Conservation (phyloP, 2,888 invertebrate species). For the Corbicula japonica region DNA sequence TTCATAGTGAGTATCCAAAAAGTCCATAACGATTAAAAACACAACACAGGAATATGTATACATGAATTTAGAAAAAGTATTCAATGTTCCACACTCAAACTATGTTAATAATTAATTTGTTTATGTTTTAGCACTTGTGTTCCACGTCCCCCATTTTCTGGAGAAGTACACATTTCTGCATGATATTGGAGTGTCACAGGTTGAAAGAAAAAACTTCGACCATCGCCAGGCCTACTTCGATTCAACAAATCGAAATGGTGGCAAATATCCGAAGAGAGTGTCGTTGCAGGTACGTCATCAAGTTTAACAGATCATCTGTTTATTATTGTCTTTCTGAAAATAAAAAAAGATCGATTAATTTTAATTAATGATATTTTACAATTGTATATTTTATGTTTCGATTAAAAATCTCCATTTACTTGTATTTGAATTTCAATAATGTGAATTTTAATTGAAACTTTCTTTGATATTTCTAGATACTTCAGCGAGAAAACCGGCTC, state of each 20-base stretch:
- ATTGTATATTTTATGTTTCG: not conserved
- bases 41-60: not conserved
- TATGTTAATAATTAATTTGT: not conserved
- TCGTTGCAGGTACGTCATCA: conserved; percentile 10
- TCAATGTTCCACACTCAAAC: not conserved
- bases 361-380: not conserved
- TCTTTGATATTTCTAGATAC: not conserved
- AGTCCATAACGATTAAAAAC: not conserved
- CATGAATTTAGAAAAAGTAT: not conserved
- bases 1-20: not conserved
- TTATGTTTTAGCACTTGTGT: conserved; percentile 22
- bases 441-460: not conserved
- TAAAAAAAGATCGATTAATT: not conserved
- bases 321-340: not conserved
- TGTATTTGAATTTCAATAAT: not conserved
- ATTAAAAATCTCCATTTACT: not conserved
- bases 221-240: conserved; percentile 33
- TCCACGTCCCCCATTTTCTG: conserved; percentile 28
- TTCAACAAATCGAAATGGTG: not conserved
- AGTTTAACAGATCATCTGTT: no score
- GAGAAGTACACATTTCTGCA: conserved; percentile 22
- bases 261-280: conserved; percentile 8
- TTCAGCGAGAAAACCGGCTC: not conserved
- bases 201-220: conserved; percentile 43
- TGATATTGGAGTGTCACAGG: conserved; percentile 26